Evolutionary conservation across 1,140 invertebrate genomes (phyloP).

Genomic region (Hyles euphorbiae): DNA sequence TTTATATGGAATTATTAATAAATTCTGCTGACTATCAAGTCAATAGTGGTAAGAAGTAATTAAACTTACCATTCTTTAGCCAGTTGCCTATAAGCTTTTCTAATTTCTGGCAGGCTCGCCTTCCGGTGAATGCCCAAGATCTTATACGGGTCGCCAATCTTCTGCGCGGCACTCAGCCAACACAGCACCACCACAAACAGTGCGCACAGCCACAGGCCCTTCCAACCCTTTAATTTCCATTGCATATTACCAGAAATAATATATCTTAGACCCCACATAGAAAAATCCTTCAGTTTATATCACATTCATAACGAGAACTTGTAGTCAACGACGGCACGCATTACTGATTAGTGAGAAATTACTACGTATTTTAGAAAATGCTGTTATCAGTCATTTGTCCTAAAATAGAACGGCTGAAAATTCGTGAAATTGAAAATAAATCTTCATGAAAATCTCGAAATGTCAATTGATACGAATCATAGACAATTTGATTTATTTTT

Average conservation of each 20-base stretch:
- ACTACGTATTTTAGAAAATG: constrained; percentile 26
- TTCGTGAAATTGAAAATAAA: constrained; percentile 26
- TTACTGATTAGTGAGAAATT: constrained; percentile 37
- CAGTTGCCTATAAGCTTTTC: constrained; percentile 91
- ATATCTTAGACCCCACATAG: constrained; percentile 25
- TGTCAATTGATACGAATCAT: constrained; percentile 22
- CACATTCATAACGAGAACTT: constrained; percentile 34
- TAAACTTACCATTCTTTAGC: constrained; percentile 89
- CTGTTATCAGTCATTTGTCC: constrained; percentile 33
- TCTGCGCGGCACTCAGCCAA: constrained; percentile 58
- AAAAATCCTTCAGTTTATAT: constrained; percentile 42
- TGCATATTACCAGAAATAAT: constrained; percentile 54
- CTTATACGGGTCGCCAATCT: constrained; percentile 88
- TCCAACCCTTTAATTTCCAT: constrained; percentile 60
- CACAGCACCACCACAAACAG: constrained; percentile 41
- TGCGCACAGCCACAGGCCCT: constrained; percentile 51
- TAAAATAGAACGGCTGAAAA: constrained; percentile 41
- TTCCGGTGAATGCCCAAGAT: constrained; percentile 86
- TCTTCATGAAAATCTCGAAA: constrained; percentile 24
- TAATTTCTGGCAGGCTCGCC: constrained; percentile 87
- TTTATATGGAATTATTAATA: no score
- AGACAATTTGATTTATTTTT: constrained; percentile 21
- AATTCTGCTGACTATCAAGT: no score
- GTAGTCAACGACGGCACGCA: constrained; percentile 34
- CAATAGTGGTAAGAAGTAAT: no score